A percentile compares a stretch with the other conserved stretches of the same genome.
Conservation (phyloP, 2,113 vertebrate genomes). For the Lepisosteus oculatus region DNA sequence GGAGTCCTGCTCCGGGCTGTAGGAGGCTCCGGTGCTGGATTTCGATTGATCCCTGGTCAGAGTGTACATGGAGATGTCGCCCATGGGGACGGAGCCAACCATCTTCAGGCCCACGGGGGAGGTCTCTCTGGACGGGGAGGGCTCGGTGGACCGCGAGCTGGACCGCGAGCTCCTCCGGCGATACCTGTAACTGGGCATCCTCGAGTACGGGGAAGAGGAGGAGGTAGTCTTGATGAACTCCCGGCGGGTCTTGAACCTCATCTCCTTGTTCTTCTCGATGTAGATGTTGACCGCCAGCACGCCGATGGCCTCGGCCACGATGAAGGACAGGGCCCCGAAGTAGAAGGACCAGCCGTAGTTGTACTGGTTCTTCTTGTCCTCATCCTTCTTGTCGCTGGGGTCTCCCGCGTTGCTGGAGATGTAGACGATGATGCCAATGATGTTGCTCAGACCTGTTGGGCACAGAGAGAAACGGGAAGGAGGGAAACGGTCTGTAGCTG, state of each 20-base stretch:
- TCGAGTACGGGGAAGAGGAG: constrained; percentile 89
- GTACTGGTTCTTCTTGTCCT: constrained; percentile 94
- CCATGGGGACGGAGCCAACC: constrained; percentile 76
- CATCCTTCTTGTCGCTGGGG: constrained; percentile 88
- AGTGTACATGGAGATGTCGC: constrained; percentile 95
- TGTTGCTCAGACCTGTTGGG: constrained; percentile 88
- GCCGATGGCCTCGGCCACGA: constrained; percentile 91
- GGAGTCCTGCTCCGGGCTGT: constrained; percentile 85
- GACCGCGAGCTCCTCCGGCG: constrained; percentile 81
- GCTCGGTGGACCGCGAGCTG: constrained; percentile 88
- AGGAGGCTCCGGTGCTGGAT: constrained; percentile 77
- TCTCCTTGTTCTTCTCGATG: constrained; percentile 93
- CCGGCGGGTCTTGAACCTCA: constrained; percentile 81
- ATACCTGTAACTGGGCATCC: constrained; percentile 93
- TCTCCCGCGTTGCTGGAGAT: constrained; percentile 97
- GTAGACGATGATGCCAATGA: constrained; percentile 98
- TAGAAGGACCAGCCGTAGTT: constrained; percentile 98
- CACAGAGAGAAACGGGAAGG: constrained; percentile 15
- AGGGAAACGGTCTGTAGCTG: background rate
- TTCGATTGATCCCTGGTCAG: constrained; percentile 84
- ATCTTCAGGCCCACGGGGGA: constrained; percentile 84
- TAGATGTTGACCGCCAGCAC: constrained; percentile 97
- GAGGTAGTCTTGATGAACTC: constrained; percentile 86
- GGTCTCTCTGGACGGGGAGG: constrained; percentile 81
- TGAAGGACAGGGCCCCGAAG: constrained; percentile 95